These are phyloP conservation scores for Galeruca laticollis DNA, from an alignment of 2,888 invertebrate genomes.

Conservation along the genomic window DNA sequence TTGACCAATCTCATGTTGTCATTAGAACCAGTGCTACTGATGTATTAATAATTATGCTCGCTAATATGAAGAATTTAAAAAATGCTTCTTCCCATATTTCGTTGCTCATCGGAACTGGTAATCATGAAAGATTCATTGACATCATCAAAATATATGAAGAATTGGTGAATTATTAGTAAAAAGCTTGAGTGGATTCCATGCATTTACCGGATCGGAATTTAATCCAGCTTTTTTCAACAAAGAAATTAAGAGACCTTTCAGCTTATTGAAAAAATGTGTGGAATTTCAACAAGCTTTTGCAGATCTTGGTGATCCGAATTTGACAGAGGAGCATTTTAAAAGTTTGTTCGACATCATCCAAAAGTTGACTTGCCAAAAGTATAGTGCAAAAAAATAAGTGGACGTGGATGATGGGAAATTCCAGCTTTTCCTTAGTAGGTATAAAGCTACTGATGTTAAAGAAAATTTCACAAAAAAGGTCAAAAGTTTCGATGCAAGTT, in stretches of 20 bases:
- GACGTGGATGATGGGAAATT: not conserved
- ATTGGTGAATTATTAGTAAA: no score
- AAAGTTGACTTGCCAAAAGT: not conserved
- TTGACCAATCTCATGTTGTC: not conserved
- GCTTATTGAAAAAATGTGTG: slow-evolving; percentile 29
- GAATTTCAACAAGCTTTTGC: slow-evolving; percentile 28
- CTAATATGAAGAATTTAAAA: not conserved
- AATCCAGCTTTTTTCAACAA: no score
- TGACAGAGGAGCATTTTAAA: not conserved
- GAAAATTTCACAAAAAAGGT: no score
- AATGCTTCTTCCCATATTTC: not conserved
- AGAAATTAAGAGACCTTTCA: no score
- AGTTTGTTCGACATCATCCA: not conserved
- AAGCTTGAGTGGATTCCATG: slow-evolving; percentile 12
- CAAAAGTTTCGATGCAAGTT: no score
- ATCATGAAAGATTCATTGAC: slow-evolving; percentile 18
- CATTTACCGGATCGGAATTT: slow-evolving; percentile 5
- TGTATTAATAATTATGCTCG: not conserved
- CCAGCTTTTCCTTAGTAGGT: not conserved
- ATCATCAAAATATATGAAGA: not conserved
- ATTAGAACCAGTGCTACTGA: not conserved
- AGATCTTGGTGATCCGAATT: not conserved
- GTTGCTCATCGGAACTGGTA: slow-evolving; percentile 21
- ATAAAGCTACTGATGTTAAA: not conserved
- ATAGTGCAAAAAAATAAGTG: not conserved